A percentile compares a stretch with the other conserved stretches of the same genome.
Evolutionary conservation across 2,888 invertebrate genomes (phyloP).

Genomic region (Isoperla grammatica): DNA sequence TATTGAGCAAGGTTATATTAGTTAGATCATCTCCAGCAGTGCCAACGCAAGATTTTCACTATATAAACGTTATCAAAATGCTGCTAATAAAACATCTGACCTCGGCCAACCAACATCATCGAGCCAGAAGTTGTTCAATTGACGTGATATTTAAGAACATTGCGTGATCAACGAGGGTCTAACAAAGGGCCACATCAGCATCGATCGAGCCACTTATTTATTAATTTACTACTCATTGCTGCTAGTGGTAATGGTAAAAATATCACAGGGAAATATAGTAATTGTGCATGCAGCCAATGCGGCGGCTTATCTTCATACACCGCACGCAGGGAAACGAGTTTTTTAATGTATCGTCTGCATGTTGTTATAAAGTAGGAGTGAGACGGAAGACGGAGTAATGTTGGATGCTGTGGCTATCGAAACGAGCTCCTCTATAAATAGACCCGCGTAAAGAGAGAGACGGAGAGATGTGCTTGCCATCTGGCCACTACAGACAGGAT

Average conservation of each 20-base stretch:
- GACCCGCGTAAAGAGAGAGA: neutral
- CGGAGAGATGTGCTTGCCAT: neutral
- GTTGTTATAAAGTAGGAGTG: slow-evolving; percentile 8
- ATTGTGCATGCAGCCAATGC: neutral
- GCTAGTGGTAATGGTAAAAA: slow-evolving; percentile 8
- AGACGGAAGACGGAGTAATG: slow-evolving; percentile 6
- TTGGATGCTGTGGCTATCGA: slow-evolving; percentile 2
- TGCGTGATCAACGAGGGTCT: no score
- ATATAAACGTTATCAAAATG: no score
- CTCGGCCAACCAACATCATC: no score
- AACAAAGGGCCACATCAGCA: neutral
- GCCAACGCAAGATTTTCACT: neutral
- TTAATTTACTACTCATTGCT: slow-evolving; percentile 2
- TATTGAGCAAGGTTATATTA: slow-evolving; percentile 7
- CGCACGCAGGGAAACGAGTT: neutral
- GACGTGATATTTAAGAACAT: no score
- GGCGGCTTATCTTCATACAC: neutral
- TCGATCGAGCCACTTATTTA: neutral
- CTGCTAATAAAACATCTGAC: no score
- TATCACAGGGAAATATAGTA: neutral
- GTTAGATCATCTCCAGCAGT: slow-evolving; percentile 1
- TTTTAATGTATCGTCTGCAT: neutral
- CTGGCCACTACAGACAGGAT: slow-evolving; percentile 6
- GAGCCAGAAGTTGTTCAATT: no score
- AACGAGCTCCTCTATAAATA: slow-evolving; percentile 14